A percentile compares a stretch with the other conserved stretches of the same genome.
Conservation (phyloP, 2,888 invertebrate genomes). For the Netelia melanura region DNA sequence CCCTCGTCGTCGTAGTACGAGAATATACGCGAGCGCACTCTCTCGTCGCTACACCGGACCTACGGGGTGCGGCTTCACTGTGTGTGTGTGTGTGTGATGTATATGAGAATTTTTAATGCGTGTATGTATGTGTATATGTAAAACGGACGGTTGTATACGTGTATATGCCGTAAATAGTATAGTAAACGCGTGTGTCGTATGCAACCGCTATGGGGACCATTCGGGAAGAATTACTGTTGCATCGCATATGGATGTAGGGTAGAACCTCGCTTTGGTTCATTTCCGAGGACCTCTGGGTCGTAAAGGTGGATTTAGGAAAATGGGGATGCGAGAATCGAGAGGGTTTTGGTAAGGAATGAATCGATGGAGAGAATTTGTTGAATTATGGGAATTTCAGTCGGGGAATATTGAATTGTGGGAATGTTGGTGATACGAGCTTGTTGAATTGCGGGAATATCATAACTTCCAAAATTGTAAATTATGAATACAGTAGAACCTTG, state of each 20-base stretch:
- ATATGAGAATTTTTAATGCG: constrained; percentile 5
- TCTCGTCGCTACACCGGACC: constrained; percentile 48
- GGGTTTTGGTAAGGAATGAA: no score
- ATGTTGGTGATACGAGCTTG: no score
- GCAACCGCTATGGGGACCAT: neutral
- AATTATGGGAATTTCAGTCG: no score
- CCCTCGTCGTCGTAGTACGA: constrained; percentile 54
- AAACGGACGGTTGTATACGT: neutral
- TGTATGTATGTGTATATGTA: constrained; percentile 7
- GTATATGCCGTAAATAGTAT: constrained; percentile 9
- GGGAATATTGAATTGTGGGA: no score
- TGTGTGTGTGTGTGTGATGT: no score
- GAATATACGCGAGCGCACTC: constrained; percentile 53
- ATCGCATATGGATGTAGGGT: neutral
- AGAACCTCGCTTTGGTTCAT: neutral
- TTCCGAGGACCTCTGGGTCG: neutral
- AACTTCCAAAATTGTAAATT: no score
- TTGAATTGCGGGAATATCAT: no score
- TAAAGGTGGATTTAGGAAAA: no score
- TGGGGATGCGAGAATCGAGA: no score
- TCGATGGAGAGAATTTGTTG: no score
- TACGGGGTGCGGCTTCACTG: constrained; percentile 61
- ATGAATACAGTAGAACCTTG: no score
- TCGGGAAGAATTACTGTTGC: neutral
- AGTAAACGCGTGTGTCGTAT: neutral